phyloP scores from a whole-genome alignment of 2,113 vertebrate genomes.

The Cariama cristata region DNA sequence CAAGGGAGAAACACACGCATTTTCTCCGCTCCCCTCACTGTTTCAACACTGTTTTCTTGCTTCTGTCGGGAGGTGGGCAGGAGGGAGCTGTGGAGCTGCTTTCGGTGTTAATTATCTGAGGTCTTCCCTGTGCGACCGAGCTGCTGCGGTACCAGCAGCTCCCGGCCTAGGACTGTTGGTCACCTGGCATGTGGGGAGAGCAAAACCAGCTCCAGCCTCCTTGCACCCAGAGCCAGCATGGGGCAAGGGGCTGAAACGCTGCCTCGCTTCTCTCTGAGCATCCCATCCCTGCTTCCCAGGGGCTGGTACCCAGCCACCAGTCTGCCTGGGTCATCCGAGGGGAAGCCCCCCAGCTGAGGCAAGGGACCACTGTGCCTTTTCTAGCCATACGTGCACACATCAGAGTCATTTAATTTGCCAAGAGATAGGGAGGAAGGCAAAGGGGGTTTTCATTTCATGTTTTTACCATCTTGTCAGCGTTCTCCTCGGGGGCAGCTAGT shows the following conservation, averaged over 20 bases:
- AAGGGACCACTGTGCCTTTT: fast-evolving
- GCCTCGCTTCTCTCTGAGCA: neutral
- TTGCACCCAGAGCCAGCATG: neutral
- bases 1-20: fast-evolving
- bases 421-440: neutral
- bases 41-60: neutral
- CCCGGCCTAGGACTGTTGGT: neutral
- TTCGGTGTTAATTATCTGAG: neutral
- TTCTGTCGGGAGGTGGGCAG: neutral
- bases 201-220: neutral
- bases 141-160: neutral
- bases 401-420: neutral
- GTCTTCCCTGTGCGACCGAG: neutral
- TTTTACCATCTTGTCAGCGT: neutral
- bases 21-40: neutral
- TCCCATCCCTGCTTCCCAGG: neutral
- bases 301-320: fast-evolving
- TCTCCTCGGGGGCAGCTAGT: neutral
- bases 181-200: neutral
- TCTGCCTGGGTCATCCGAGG: neutral
- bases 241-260: neutral
- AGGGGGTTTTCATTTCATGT: neutral
- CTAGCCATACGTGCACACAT: fast-evolving
- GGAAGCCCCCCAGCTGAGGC: neutral
- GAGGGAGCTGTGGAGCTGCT: neutral